These are phyloP conservation scores for Daboia siamensis DNA, from an alignment of 2,113 vertebrate species.

Conservation along the genomic window DNA sequence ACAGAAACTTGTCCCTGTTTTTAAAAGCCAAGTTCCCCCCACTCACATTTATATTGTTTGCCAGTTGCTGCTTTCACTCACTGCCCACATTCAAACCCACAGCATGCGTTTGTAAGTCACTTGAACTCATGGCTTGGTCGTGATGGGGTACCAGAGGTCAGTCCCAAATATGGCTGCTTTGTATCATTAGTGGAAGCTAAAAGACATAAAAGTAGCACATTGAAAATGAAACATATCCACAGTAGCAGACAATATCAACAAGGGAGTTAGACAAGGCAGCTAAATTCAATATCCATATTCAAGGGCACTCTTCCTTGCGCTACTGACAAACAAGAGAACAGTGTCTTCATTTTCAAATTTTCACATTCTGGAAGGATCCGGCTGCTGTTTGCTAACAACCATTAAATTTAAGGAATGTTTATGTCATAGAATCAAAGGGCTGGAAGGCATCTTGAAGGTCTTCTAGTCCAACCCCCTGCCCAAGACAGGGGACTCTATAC, in stretches of 20 bases:
- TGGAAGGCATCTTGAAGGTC: background rate
- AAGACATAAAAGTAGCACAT: background rate
- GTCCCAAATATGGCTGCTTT: background rate
- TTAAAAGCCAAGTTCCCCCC: background rate
- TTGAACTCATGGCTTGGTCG: background rate
- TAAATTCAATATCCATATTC: background rate
- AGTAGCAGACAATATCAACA: background rate
- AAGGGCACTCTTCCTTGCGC: background rate
- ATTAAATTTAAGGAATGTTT: background rate
- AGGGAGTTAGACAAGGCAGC: background rate
- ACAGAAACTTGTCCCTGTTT: background rate
- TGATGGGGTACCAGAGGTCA: background rate
- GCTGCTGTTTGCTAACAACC: background rate
- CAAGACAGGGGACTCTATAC: no score
- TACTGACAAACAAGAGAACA: background rate
- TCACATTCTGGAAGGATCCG: background rate
- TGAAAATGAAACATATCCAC: background rate
- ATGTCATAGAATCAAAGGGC: background rate
- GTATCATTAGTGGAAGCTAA: background rate
- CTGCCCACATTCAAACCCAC: background rate
- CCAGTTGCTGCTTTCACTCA: background rate
- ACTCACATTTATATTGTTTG: background rate
- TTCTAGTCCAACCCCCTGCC: background rate
- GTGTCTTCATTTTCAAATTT: background rate
- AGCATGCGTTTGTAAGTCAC: background rate